Conservation (phyloP, 64 coral and sea anemone species). For the Stichodactyla helianthus region DNA sequence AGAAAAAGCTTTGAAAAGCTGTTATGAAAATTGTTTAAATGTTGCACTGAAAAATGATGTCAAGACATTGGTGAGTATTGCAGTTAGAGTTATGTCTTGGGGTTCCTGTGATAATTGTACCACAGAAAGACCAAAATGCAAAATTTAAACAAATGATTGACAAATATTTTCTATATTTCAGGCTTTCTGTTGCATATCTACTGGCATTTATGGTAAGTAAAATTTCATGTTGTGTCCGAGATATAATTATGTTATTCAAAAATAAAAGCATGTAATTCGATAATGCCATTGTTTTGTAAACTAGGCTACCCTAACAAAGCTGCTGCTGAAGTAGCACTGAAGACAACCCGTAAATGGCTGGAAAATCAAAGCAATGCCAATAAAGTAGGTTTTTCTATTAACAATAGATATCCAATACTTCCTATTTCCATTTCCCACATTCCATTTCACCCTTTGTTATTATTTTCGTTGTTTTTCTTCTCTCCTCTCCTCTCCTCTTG, state of each 20-base stretch:
- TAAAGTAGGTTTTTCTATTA: background rate
- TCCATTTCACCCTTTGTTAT: background rate
- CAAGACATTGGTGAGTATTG: conserved; percentile 58
- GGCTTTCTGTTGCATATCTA: conserved; percentile 59
- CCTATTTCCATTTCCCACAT: background rate
- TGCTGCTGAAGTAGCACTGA: conserved; percentile 58
- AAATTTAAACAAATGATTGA: background rate
- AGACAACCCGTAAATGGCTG: conserved; percentile 48
- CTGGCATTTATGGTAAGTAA: conserved; percentile 52
- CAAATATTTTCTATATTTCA: background rate
- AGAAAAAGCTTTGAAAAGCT: conserved; percentile 44
- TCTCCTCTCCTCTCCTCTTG: background rate
- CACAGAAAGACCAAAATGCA: background rate
- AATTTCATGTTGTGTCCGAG: background rate
- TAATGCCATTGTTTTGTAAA: background rate
- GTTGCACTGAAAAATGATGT: conserved; percentile 51
- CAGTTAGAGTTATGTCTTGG: background rate
- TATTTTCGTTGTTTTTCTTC: background rate
- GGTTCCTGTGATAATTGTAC: background rate
- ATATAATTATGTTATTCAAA: too few species aligned
- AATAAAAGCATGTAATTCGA: background rate
- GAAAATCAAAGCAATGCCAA: background rate
- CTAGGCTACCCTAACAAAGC: conserved; percentile 68
- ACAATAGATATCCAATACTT: background rate
- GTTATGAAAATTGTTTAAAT: conserved; percentile 64